A percentile compares a stretch with the other conserved stretches of the same genome.
These are phyloP conservation scores for Spinus olivaceus DNA, from an alignment of 2,797 vertebrate species.

Conservation along the genomic window DNA sequence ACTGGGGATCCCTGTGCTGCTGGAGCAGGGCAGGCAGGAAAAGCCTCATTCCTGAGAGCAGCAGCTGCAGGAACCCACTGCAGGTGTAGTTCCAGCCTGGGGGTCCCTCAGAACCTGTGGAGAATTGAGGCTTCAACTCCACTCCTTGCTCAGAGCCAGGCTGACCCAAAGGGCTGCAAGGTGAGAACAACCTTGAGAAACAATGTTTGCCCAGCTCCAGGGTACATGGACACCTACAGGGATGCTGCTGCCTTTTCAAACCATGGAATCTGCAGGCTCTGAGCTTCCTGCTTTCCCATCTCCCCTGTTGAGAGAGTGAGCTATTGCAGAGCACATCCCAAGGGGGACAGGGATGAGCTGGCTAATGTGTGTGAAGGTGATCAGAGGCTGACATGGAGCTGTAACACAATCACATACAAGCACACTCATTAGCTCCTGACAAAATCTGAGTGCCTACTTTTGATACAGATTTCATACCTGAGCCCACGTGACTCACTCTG, in stretches of 20 bases:
- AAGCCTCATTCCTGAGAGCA: not conserved
- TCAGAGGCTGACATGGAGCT: conserved; percentile 7
- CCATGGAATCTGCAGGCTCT: not conserved
- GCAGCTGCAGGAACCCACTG: not conserved
- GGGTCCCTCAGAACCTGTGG: not conserved
- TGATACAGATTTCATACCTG: not conserved
- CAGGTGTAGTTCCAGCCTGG: not conserved
- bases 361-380: not conserved
- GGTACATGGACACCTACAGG: rapidly evolving
- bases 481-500: not conserved
- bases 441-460: not conserved
- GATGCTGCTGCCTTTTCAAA: not conserved
- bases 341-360: not conserved
- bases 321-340: not conserved
- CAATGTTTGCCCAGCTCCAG: not conserved
- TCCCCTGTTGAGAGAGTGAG: not conserved
- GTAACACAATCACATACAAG: not conserved
- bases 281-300: not conserved
- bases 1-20: not conserved
- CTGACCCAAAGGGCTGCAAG: not conserved
- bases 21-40: not conserved
- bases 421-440: conserved; percentile 5
- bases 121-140: not conserved
- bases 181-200: not conserved
- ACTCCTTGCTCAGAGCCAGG: not conserved